These are phyloP conservation scores for Chaetodon trifasciatus DNA, from an alignment of 2,797 vertebrate genomes.

Conservation along the genomic window DNA sequence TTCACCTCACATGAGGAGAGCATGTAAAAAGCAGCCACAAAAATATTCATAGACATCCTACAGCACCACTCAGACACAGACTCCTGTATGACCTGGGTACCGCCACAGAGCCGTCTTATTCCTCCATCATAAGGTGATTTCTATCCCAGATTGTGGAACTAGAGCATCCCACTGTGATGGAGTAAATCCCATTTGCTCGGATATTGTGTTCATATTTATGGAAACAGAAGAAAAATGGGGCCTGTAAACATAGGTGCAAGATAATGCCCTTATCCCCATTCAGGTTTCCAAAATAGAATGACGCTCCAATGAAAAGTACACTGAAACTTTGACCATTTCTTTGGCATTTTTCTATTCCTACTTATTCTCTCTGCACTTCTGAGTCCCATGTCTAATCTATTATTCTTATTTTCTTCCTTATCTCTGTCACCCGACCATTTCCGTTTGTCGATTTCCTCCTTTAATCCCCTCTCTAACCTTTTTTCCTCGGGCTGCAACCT, in stretches of 20 bases:
- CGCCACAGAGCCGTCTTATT: constrained; percentile 43
- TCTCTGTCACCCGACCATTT: constrained; percentile 37
- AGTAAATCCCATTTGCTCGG: constrained; percentile 72
- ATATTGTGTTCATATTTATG: constrained; percentile 71
- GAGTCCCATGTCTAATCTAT: constrained; percentile 64
- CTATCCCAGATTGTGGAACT: constrained; percentile 48
- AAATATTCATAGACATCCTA: constrained; percentile 16
- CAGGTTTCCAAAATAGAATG: constrained; percentile 50
- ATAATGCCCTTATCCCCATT: constrained; percentile 63
- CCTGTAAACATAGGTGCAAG: constrained; percentile 58
- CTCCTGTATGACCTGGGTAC: constrained; percentile 23
- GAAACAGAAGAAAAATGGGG: constrained; percentile 47
- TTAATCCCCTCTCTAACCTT: constrained; percentile 7
- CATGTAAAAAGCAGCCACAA: neutral
- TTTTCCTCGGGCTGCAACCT: constrained; percentile 25
- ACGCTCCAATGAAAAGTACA: constrained; percentile 44
- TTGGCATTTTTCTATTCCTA: constrained; percentile 25
- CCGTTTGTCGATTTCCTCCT: constrained; percentile 17
- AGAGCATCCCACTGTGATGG: constrained; percentile 44
- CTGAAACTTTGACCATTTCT: constrained; percentile 41
- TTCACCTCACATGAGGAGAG: neutral
- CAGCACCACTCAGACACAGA: constrained; percentile 10
- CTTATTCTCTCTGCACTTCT: constrained; percentile 33
- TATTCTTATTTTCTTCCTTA: constrained; percentile 50
- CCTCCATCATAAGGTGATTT: constrained; percentile 54